These are phyloP conservation scores for Cerastoderma edule DNA, from an alignment of 2,888 invertebrate species.

Conservation along the genomic window DNA sequence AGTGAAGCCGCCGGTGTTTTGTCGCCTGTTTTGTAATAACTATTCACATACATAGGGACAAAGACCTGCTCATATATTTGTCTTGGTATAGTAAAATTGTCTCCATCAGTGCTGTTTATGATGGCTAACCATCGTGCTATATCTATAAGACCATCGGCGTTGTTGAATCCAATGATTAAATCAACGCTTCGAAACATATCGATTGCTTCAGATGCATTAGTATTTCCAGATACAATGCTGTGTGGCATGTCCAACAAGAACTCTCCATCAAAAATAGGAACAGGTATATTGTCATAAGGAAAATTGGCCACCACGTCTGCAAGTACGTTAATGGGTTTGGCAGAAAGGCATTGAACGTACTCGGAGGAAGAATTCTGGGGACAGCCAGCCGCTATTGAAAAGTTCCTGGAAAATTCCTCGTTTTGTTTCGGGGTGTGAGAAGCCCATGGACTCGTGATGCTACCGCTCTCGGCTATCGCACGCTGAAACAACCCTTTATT, in stretches of 20 bases:
- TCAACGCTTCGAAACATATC: constrained; percentile 31
- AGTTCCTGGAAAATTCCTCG: background rate
- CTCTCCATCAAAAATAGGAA: constrained; percentile 19
- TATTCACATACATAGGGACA: background rate
- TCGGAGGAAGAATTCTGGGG: background rate
- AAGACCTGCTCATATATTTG: constrained; percentile 5
- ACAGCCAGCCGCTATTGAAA: background rate
- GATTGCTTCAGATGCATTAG: background rate
- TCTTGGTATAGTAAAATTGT: background rate
- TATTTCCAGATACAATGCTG: background rate
- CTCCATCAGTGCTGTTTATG: background rate
- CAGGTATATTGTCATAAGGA: background rate
- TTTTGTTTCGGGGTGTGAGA: background rate
- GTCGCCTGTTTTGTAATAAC: background rate
- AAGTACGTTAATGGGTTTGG: background rate
- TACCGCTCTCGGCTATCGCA: constrained; percentile 96
- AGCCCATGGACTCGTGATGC: constrained; percentile 96
- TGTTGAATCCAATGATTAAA: constrained; percentile 22
- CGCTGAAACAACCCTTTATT: constrained; percentile 90
- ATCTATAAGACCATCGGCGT: constrained; percentile 5
- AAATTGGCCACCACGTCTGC: background rate
- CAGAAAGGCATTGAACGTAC: constrained; percentile 5
- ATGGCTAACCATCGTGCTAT: background rate
- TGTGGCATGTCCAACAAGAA: constrained; percentile 9
- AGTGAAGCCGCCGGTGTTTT: too few relatives aligned